Percentiles rank a stretch among this genome's conserved stretches.
These are phyloP conservation scores for Coregonus ussuriensis DNA, from an alignment of 2,797 vertebrate species.

Conservation along the genomic window DNA sequence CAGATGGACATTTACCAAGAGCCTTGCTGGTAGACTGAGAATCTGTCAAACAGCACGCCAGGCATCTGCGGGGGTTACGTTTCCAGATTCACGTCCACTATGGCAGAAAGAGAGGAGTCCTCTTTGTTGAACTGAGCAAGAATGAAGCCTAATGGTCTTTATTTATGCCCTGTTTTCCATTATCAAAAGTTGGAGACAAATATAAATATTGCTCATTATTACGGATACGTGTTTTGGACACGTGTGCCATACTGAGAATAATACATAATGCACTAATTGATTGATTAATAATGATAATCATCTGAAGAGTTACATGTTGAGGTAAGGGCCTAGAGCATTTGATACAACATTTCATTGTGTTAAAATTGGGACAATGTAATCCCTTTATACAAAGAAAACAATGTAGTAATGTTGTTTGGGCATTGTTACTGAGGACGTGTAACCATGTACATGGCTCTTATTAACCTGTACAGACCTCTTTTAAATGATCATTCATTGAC, in stretches of 20 bases:
- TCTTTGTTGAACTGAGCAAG: slow-evolving; percentile 49
- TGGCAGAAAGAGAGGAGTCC: slow-evolving; percentile 50
- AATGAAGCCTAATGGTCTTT: slow-evolving; percentile 34
- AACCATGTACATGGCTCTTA: neutral
- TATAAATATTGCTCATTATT: neutral
- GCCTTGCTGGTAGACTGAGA: slow-evolving; percentile 72
- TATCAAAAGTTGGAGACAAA: neutral
- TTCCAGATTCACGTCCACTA: slow-evolving; percentile 64
- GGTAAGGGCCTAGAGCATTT: no score
- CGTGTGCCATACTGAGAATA: neutral
- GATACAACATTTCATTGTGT: no score
- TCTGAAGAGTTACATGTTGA: neutral
- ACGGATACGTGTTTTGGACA: neutral
- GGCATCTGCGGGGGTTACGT: slow-evolving; percentile 65
- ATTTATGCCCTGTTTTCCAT: neutral
- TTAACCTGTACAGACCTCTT: neutral
- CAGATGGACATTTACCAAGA: slow-evolving; percentile 79
- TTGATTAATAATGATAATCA: neutral
- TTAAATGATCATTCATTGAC: neutral
- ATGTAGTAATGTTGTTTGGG: neutral
- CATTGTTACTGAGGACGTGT: neutral
- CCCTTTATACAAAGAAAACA: neutral
- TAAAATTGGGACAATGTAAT: neutral
- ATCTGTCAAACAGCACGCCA: slow-evolving; percentile 77
- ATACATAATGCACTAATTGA: neutral